phyloP scores from a whole-genome alignment of 1,140 invertebrate genomes.

The Trichogramma pretiosum region DNA sequence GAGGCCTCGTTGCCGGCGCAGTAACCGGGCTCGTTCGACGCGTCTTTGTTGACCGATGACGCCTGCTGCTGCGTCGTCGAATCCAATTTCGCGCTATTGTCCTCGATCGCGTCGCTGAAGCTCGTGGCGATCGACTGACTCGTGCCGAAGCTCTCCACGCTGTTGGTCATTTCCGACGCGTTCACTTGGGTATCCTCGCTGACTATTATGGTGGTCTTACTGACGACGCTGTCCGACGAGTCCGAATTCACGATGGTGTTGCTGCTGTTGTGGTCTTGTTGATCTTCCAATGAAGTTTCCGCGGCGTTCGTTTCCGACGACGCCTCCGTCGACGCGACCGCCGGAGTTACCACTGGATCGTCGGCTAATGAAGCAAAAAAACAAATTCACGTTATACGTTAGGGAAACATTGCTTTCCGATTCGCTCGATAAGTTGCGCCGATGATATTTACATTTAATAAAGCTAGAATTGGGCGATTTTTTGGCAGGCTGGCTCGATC shows the following conservation, averaged over 20 bases:
- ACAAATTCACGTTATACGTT: too few relatives aligned
- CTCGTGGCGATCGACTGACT: slow-evolving; percentile 13
- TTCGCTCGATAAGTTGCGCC: too few relatives aligned
- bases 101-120: slow-evolving; percentile 27
- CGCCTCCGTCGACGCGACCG: too few relatives aligned
- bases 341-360: slow-evolving; percentile 9
- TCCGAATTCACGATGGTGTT: too few relatives aligned
- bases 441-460: slow-evolving; percentile 9
- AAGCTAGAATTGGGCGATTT: slow-evolving; percentile 22
- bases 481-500: slow-evolving; percentile 37
- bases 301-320: too few relatives aligned
- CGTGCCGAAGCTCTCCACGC: slow-evolving; percentile 24
- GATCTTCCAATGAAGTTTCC: too few relatives aligned
- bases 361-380: slow-evolving; percentile 17
- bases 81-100: slow-evolving; percentile 12
- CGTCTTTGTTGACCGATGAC: too few relatives aligned
- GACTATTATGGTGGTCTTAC: not conserved
- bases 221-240: too few relatives aligned
- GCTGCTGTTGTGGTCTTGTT: slow-evolving; percentile 13
- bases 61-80: not conserved
- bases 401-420: too few relatives aligned
- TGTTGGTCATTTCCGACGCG: slow-evolving; percentile 23
- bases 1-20: slow-evolving; percentile 43
- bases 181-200: slow-evolving; percentile 26
- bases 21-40: slow-evolving; percentile 36